Base-by-base conservation (phyloP, 2,797 vertebrate species). In the Lepus oiostolus region DNA sequence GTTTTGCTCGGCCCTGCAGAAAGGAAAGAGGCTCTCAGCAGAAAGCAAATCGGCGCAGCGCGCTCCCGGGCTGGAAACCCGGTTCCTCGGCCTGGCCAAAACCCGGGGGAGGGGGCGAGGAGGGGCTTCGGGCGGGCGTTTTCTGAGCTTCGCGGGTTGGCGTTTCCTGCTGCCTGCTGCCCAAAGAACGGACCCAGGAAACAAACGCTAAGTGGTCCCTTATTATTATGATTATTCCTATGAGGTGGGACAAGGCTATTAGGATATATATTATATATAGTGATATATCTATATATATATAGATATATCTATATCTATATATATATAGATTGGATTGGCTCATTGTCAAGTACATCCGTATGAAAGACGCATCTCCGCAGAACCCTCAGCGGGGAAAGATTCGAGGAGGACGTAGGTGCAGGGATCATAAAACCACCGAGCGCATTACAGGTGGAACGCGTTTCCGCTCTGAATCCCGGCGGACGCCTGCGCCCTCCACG, bases 401-500 rank as follows among this genome's bases (percentile, higher is more conserved):
- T 95, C n/a, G 79, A 1, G 5, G 79, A 1, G 5, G 30, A 14
- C 19, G 1, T 0, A 76, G 89, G 90, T 84, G 68, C 30, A 2
- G 70, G 75, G 71, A 81, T 90, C 96, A 96, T 96, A 98, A 97
- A 97, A 52, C n/a, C 93, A 84, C 85, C 97, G 76, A 97, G 95
- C 98, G 98, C 98, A 98, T 98, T 98, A 98, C 97, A 81, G 88
- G 91, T 65, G 87, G 94, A 95, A 95, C 52, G 93, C 75, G 93
- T 97, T 98, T 98, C 98, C 97, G 95, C 96, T 97, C 91, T 0
- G 96, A 84, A 19, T 95, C 89, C 94, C 81, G 47, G 70, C 93
- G 80, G 96, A 68, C 71, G 84, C 97, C 93, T 26, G 80, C 30
- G 62, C 90, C 80, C 70, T 80, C 35, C 63, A 4, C 7, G 42